Evolutionary conservation across 1,140 invertebrate genomes (phyloP).

Genomic region (Euwallacea similis): DNA sequence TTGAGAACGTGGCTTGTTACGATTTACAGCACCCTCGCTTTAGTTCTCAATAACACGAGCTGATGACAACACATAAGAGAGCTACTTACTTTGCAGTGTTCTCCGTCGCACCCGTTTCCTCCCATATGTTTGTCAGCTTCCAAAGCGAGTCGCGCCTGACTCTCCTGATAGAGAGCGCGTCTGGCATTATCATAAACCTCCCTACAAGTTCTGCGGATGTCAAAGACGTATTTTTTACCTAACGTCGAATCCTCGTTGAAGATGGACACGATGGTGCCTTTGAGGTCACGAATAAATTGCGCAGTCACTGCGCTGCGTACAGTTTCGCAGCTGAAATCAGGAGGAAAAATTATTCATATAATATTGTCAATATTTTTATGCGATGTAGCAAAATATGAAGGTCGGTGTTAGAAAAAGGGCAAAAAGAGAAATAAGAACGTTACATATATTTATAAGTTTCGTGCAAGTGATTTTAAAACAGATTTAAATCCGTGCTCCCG

Average conservation of each 20-base stretch:
- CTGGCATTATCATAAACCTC: conserved; percentile 86
- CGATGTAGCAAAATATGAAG: too few species aligned
- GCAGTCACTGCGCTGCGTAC: conserved; percentile 83
- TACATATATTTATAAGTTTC: not conserved
- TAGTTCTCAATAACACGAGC: too few species aligned
- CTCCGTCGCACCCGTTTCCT: conserved; percentile 41
- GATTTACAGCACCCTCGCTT: too few species aligned
- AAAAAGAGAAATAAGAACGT: not conserved
- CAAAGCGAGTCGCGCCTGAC: conserved; percentile 30
- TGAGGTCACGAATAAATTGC: conserved; percentile 85
- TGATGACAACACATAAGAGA: too few species aligned
- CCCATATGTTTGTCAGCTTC: conserved; percentile 18
- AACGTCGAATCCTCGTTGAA: conserved; percentile 86
- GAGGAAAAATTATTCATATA: not conserved
- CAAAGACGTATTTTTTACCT: conserved; percentile 87
- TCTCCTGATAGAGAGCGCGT: conserved; percentile 64
- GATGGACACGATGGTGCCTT: conserved; percentile 88
- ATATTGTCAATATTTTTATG: too few species aligned
- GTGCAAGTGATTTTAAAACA: too few species aligned
- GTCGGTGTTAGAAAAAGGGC: not conserved
- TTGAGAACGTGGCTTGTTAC: too few species aligned
- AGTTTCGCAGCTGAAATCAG: conserved; percentile 73
- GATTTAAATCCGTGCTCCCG: too few species aligned
- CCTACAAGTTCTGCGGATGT: conserved; percentile 81
- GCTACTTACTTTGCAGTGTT: conserved; percentile 51